Evolutionary conservation across 2,113 vertebrate genomes (phyloP), one percentile per base, ranked within the genome.

Genomic region (Rhegmatorhina hoffmannsi): DNA sequence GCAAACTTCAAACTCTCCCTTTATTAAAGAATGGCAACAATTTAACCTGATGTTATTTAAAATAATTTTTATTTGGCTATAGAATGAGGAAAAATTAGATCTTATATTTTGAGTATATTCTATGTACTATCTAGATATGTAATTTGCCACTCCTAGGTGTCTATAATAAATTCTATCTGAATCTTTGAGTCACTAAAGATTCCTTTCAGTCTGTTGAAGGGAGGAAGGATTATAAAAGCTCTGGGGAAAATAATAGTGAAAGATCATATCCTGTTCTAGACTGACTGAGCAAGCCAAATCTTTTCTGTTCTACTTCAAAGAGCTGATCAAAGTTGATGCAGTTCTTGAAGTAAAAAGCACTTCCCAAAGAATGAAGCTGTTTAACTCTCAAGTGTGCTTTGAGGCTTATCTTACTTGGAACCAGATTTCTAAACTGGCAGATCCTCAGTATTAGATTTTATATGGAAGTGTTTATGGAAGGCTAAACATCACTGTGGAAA

Each of bases 31-130:
- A 64, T 69, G 52, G 47, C 87, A 90, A 64, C 77, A 96, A 76
- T 75, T 95, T 96, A 92, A 78, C 63, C 87, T 96, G 87, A 36
- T 80, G 46, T 73, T 95, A 78, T 88, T 88, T 20, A 49, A 56
- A 89, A 52, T 19, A 2, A 26, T 93, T 94, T 83, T 33, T 59
- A 26, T 52, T 49, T 59, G 6, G 5, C 4, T 36, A 25, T 40
- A 40, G n/a, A 44, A 31, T 34, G 43, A 55, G 47, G 62, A 60
- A 63, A 90, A 93, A 58, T 6, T 28, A 40, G 44, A 31, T 36
- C 14, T 81, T 88, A 36, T 21, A 18, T 75, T 84, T 69, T 58
- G 7, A 52, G 2, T 79, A 5, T 84, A 15, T 82, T 76, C 38
- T 20, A n/a, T 46, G 23, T 44, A 29, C 16, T 63, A 2, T 28